These are phyloP conservation scores for Phenganax marumi DNA, from an alignment of 92 coral and sea anemone species.

Conservation along the genomic window DNA sequence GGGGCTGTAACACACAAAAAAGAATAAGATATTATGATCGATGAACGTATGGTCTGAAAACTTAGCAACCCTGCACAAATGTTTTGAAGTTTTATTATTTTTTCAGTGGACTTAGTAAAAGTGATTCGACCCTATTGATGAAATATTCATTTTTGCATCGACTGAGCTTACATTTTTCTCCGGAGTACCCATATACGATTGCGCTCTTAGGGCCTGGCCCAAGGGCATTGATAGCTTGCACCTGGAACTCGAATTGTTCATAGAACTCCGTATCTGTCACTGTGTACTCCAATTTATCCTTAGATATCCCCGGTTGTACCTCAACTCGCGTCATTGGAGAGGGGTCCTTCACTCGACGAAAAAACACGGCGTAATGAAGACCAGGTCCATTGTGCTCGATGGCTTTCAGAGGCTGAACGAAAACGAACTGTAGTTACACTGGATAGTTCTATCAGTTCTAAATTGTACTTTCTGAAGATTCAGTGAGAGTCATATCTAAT, in stretches of 20 bases:
- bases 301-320: conserved; percentile 57
- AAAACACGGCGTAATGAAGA: conserved; percentile 72
- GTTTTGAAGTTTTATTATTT: too few relatives aligned
- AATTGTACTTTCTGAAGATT: background rate
- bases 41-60: background rate
- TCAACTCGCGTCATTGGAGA: conserved; percentile 63
- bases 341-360: conserved; percentile 61
- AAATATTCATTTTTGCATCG: background rate
- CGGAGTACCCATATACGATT: conserved; percentile 70
- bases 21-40: background rate
- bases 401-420: conserved; percentile 59
- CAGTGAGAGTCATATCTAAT: background rate
- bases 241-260: conserved; percentile 70
- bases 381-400: conserved; percentile 88
- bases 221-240: conserved; percentile 79
- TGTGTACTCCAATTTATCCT: conserved; percentile 33
- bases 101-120: background rate
- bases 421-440: background rate
- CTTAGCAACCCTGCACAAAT: background rate
- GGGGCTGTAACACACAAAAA: conserved; percentile 60
- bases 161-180: conserved; percentile 74
- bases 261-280: conserved; percentile 65
- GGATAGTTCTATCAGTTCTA: background rate
- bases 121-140: background rate
- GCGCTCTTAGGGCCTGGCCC: conserved; percentile 95